Conservation (phyloP, 1,140 invertebrate genomes). For the Monochamus saltuarius region DNA sequence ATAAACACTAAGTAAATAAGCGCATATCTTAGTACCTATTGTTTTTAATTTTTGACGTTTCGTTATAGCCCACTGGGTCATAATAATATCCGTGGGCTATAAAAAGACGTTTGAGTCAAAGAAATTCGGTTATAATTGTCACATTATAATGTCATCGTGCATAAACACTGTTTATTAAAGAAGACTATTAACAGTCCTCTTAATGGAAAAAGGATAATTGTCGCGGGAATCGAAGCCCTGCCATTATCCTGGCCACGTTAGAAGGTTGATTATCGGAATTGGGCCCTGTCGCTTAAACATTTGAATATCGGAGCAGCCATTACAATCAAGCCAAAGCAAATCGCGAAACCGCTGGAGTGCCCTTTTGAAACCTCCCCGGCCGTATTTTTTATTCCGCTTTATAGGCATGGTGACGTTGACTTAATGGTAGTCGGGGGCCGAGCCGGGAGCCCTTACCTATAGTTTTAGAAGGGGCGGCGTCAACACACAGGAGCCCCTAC, state of each 20-base stretch:
- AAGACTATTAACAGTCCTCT: not conserved
- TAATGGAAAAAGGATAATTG: not conserved
- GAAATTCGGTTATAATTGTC: too few relatives aligned
- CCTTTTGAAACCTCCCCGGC: constrained; percentile 14
- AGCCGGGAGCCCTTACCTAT: constrained; percentile 35
- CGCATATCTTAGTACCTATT: too few relatives aligned
- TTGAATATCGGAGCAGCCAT: constrained; percentile 9
- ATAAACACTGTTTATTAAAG: not conserved
- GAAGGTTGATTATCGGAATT: not conserved
- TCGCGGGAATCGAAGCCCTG: not conserved
- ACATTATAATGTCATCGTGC: too few relatives aligned
- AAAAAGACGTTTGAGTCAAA: too few relatives aligned
- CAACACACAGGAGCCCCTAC: constrained; percentile 5
- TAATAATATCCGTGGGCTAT: too few relatives aligned
- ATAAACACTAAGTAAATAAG: too few relatives aligned
- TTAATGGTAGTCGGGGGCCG: constrained; percentile 36
- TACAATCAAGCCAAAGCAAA: constrained; percentile 13
- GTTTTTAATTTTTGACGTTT: too few relatives aligned
- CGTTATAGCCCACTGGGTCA: too few relatives aligned
- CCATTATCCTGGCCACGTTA: not conserved
- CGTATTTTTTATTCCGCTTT: constrained; percentile 19
- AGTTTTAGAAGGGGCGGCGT: constrained; percentile 35
- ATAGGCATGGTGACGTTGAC: constrained; percentile 29
- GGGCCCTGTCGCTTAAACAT: not conserved
- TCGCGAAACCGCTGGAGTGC: constrained; percentile 1